These are phyloP conservation scores for Nesospiza acunhae DNA, from an alignment of 2,113 vertebrate genomes.

Conservation along the genomic window DNA sequence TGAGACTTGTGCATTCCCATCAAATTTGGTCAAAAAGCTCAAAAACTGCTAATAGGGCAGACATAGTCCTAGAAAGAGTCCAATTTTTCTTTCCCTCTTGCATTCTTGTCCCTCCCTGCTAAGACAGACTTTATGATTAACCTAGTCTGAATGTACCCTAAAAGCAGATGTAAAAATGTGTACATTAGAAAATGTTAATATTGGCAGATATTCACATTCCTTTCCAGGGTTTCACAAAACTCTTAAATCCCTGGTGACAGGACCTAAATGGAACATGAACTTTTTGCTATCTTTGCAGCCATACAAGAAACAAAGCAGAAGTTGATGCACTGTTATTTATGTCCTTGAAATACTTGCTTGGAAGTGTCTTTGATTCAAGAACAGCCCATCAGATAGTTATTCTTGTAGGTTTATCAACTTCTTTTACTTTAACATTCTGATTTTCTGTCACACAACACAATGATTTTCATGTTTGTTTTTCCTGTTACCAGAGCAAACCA, in stretches of 20 bases:
- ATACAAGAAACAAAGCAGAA: slow-evolving; percentile 38
- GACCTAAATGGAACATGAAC: neutral
- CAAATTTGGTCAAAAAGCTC: neutral
- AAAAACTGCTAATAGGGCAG: neutral
- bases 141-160: neutral
- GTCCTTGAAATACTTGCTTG: neutral
- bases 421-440: slow-evolving; percentile 16
- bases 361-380: neutral
- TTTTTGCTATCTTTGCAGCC: slow-evolving; percentile 12
- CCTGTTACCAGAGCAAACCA: slow-evolving; percentile 64
- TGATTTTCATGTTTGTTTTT: slow-evolving; percentile 59
- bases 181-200: slow-evolving; percentile 46
- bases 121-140: neutral
- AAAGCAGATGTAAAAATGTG: slow-evolving; percentile 39
- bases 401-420: neutral
- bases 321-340: neutral
- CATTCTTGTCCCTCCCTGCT: neutral
- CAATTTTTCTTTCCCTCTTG: neutral
- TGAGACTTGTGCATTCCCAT: neutral
- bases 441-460: slow-evolving; percentile 48
- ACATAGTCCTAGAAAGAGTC: neutral
- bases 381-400: neutral
- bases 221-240: slow-evolving; percentile 43
- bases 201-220: slow-evolving; percentile 44
- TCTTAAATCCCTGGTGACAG: neutral